phyloP scores from a whole-genome alignment of 2,888 invertebrate species.

The Yponomeuta sedellus region DNA sequence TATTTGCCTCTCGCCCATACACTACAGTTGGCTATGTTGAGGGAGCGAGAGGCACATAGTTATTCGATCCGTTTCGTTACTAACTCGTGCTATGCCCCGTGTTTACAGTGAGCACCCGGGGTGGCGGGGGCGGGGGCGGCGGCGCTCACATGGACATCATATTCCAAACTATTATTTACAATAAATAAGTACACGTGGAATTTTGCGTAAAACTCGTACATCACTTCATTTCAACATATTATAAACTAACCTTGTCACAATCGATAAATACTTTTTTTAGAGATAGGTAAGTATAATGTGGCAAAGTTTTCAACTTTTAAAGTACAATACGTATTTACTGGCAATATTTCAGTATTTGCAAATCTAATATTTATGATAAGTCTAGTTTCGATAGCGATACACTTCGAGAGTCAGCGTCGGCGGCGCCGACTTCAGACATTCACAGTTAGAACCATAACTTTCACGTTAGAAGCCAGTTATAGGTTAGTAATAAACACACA shows the following conservation, averaged over 20 bases:
- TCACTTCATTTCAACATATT: background rate
- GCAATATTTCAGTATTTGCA: slow-evolving; percentile 26
- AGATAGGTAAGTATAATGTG: background rate
- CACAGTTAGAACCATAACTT: too few species aligned
- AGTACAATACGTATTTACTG: slow-evolving; percentile 26
- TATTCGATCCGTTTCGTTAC: too few species aligned
- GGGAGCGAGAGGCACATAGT: too few species aligned
- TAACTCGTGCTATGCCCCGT: background rate
- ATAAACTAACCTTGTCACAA: background rate
- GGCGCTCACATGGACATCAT: background rate
- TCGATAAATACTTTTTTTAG: background rate
- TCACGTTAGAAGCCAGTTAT: too few species aligned
- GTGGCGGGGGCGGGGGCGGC: background rate
- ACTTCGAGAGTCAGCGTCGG: too few species aligned
- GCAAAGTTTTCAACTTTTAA: slow-evolving; percentile 17
- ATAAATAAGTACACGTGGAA: slow-evolving; percentile 47
- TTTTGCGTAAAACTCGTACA: slow-evolving; percentile 25
- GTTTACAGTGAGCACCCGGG: too few species aligned
- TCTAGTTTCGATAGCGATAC: background rate
- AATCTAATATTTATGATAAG: slow-evolving; percentile 7
- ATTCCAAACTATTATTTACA: slow-evolving; percentile 38
- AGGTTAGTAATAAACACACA: too few species aligned
- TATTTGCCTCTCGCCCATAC: too few species aligned
- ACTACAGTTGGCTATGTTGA: too few species aligned
- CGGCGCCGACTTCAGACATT: too few species aligned